A percentile compares a stretch with the other conserved stretches of the same genome.
phyloP scores from a whole-genome alignment of 2,888 invertebrate species.

The Dusona sp. region DNA sequence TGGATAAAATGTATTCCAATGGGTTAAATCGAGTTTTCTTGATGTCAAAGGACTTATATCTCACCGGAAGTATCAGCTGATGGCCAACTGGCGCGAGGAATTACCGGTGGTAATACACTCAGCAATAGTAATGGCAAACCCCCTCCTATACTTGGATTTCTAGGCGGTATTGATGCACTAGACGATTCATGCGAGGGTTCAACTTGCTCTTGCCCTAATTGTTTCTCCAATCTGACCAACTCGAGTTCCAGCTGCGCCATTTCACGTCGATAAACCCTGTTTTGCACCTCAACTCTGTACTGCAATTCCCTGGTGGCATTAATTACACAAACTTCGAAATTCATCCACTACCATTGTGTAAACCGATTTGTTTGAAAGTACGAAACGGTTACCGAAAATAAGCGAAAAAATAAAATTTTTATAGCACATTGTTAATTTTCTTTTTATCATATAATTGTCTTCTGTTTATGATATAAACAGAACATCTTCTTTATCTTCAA shows the following conservation, averaged over 20 bases:
- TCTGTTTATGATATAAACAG: too few relatives aligned
- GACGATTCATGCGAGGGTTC: constrained; percentile 86
- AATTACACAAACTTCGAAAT: constrained; percentile 12
- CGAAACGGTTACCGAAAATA: not conserved
- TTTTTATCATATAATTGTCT: too few relatives aligned
- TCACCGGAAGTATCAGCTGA: constrained; percentile 87
- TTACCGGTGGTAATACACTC: constrained; percentile 91
- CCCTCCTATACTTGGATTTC: constrained; percentile 89
- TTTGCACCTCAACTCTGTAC: constrained; percentile 96
- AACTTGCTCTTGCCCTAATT: constrained; percentile 87
- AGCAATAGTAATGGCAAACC: constrained; percentile 90
- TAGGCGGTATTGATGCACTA: constrained; percentile 86
- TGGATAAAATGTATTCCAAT: not conserved
- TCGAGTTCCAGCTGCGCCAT: constrained; percentile 92
- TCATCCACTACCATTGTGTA: not conserved
- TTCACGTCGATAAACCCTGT: constrained; percentile 94
- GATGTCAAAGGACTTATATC: constrained; percentile 49
- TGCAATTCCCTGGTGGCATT: constrained; percentile 87
- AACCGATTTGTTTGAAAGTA: not conserved
- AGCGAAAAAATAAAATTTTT: not conserved
- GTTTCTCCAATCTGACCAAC: constrained; percentile 90
- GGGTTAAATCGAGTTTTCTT: constrained; percentile 46
- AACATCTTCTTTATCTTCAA: too few relatives aligned
- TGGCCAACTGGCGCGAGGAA: constrained; percentile 92
- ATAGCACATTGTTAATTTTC: too few relatives aligned